Evolutionary conservation across 2,888 invertebrate species (phyloP), one percentile per base, ranked within the genome.

Genomic region (Argyresthia albistria): DNA sequence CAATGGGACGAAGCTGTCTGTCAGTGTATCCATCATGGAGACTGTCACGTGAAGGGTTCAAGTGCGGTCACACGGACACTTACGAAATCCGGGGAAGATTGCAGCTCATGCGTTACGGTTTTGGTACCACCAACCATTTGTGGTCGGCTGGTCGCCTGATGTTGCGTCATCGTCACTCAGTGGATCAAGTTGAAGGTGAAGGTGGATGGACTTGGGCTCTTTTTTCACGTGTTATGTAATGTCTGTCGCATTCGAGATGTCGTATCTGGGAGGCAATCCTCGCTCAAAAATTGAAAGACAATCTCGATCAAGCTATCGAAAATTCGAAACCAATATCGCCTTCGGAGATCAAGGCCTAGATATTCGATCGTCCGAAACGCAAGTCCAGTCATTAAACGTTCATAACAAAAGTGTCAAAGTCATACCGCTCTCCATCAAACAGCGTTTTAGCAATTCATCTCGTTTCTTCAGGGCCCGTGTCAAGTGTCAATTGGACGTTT

Each of bases 401-500:
- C 25, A 25, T 4, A 4, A 25, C 25, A 25, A 25, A 25, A 25
- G 25, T 25, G 25, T 2, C 25, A 25, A 6, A 4, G 25, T 25
- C 25, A 25, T 25, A 25, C 25, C 25, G 25, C 25, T 25, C 25
- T 25, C 25, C 25, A 6, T 25, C 25, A 25, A 25, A 25, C 25
- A 25, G 25, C 25, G 25, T 25, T 25, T 25, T 6, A 25, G 25
- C 25, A 25, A 25, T 2, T 25, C 25, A 25, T 6, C 25, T n/a
- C 2, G 25, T 25, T 25, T 25, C 25, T 25, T 2, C 2, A 25
- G 25, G 25, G 6, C 25, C 25, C 25, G 46, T 16, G 16, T 10
- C 11, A 7, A 42, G 50, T 36, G 35, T 50, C 51, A 54, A 54
- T 54, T 54, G 54, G 46, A 2, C 54, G 15, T 54, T 54, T 54